Evolutionary conservation across 1,140 invertebrate species (phyloP).

Genomic region (Aradophagus sp.): DNA sequence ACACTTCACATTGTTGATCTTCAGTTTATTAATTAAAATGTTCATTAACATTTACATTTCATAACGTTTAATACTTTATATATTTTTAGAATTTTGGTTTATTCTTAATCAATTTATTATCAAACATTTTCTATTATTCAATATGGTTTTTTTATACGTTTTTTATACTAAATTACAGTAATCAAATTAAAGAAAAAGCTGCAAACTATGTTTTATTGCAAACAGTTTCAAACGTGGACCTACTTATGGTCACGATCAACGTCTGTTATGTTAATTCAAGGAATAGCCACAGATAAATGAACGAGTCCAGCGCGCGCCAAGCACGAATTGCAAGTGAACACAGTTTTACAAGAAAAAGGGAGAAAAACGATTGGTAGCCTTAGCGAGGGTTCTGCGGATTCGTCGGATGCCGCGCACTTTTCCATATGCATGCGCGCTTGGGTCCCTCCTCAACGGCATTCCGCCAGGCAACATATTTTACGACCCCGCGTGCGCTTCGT

Average conservation of each 20-base stretch:
- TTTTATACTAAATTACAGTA: too few species aligned
- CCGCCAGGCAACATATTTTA: constrained; percentile 39
- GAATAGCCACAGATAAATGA: constrained; percentile 27
- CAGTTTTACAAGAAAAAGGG: constrained; percentile 27
- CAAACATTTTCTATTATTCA: too few species aligned
- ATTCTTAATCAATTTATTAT: too few species aligned
- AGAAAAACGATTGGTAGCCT: constrained; percentile 27
- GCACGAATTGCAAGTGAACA: constrained; percentile 32
- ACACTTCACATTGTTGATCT: too few species aligned
- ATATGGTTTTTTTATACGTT: too few species aligned
- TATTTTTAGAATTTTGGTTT: too few species aligned
- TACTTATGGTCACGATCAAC: constrained; percentile 8
- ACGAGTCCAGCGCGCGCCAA: constrained; percentile 19
- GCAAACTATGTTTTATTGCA: neutral
- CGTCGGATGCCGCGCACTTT: constrained; percentile 38
- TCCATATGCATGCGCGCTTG: constrained; percentile 11
- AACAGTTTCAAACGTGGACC: neutral
- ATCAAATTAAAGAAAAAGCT: too few species aligned
- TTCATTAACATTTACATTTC: too few species aligned
- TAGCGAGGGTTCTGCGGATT: constrained; percentile 29
- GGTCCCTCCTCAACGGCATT: constrained; percentile 15
- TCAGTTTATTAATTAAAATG: too few species aligned
- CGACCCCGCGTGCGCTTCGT: constrained; percentile 29
- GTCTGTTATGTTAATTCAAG: constrained; percentile 56
- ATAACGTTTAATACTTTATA: too few species aligned